Percentiles rank a stretch among this genome's conserved stretches.
Evolutionary conservation across 2,888 invertebrate genomes (phyloP).

Genomic region (Ferrisia virgata): DNA sequence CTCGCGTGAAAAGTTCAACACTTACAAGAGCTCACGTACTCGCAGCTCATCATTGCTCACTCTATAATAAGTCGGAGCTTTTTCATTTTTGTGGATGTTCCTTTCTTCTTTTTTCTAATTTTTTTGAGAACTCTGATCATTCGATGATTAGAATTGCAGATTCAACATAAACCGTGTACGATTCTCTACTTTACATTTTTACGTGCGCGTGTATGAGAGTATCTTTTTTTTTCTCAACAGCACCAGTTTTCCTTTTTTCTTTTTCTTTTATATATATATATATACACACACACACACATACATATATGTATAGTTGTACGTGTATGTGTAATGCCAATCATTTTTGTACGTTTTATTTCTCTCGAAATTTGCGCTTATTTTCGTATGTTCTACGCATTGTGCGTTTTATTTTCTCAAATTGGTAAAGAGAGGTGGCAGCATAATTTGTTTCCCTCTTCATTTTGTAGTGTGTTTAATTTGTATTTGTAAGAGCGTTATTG

Average conservation of each 20-base stretch:
- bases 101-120: not conserved
- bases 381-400: not conserved
- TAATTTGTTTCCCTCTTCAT: not conserved
- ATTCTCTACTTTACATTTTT: not conserved
- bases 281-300: no score
- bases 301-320: no score
- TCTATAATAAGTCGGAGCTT: no score
- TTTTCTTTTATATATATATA: not conserved
- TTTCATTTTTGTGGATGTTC: no score
- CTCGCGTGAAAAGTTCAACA: no score
- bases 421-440: not conserved
- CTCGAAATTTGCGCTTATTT: slow-evolving; percentile 23
- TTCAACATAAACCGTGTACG: not conserved
- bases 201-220: not conserved
- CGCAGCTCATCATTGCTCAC: no score
- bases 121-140: not conserved
- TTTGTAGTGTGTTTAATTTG: not conserved
- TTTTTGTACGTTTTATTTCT: slow-evolving; percentile 19
- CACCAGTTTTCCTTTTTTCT: not conserved
- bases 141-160: not conserved
- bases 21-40: no score
- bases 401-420: not conserved
- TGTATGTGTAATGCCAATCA: not conserved
- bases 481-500: not conserved
- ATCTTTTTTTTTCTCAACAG: not conserved